Evolutionary conservation across 2,888 invertebrate species (phyloP), one percentile per base, ranked within the genome.

Genomic region (Argynnis bischoffii): DNA sequence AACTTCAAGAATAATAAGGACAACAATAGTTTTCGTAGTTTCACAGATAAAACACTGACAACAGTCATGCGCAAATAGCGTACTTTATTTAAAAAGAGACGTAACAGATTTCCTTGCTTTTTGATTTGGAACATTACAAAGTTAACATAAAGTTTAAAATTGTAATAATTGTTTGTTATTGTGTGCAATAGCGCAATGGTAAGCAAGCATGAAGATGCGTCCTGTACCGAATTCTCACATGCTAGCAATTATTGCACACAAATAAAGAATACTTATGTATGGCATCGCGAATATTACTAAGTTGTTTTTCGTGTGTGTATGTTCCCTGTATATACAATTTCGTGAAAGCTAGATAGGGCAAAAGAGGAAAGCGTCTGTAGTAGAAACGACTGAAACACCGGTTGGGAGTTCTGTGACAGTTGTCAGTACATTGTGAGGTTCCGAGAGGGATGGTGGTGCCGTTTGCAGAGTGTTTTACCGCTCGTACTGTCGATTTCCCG

Each of bases 311-410:
- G 81, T 86, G 84, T 88, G 88, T 88, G 87, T 84, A 81, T 74
- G 79, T 81, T 31, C 56, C 81, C 76, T 83, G 76, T 86, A 81
- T 86, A 86, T 79, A 86, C 65, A 66, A 57, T 85, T 87, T 86
- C 84, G 88, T 84, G 84, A 80, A 85, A 88, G 88, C 83, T 86
- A 88, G 87, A 88, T 87, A 86, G 87, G 85, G 86, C 79, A 86
- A 86, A 86, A 86, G 89, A 86, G 89, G 88, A 88, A 89, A 87
- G 81, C 87, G 84, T 73, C 77, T 74, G 80, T 86, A 86, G 87
- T 87, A 83, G 85, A 86, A 83, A 84, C 86, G 85, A 79, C 85
- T 81, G 79, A 86, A 88, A 84, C 85, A 86, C 82, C 82, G 84
- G 82, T 76, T 81, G 80, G 83, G 81, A 78, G 79, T 74, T 74